Evolutionary conservation across 2,113 vertebrate genomes (phyloP).

Genomic region (Furnarius figulus): DNA sequence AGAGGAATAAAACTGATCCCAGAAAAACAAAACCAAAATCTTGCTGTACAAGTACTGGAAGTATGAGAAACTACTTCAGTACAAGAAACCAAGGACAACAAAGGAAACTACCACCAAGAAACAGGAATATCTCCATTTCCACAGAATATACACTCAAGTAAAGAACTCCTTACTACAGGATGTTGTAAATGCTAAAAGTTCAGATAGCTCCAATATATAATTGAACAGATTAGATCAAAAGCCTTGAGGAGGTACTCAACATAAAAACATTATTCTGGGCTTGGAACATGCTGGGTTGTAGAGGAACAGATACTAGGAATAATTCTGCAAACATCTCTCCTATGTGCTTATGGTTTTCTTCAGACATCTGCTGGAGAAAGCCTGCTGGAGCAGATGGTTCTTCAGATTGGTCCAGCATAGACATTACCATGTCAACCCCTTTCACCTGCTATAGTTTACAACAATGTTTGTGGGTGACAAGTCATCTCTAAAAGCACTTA

Average conservation of each 20-base stretch:
- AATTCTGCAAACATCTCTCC: not conserved
- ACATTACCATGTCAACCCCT: not conserved
- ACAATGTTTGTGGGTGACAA: not conserved
- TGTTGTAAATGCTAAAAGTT: not conserved
- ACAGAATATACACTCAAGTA: not conserved
- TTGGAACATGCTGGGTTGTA: not conserved
- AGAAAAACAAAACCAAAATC: not conserved
- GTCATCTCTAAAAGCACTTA: not conserved
- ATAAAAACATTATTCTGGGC: not conserved
- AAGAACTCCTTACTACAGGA: not conserved
- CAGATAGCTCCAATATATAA: not conserved
- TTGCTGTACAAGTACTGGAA: not conserved
- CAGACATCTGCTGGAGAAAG: not conserved
- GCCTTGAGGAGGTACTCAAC: not conserved
- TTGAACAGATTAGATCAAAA: not conserved
- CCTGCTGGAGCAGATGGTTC: not conserved
- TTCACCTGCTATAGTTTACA: not conserved
- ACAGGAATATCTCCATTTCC: not conserved
- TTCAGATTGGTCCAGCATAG: not conserved
- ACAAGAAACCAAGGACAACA: not conserved
- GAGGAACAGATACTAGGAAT: not conserved
- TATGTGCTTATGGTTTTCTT: not conserved
- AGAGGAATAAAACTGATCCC: not conserved
- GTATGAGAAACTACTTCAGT: not conserved
- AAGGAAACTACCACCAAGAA: not conserved